These are phyloP conservation scores for Bufotes viridis DNA, from an alignment of 2,797 vertebrate genomes.

Conservation along the genomic window DNA sequence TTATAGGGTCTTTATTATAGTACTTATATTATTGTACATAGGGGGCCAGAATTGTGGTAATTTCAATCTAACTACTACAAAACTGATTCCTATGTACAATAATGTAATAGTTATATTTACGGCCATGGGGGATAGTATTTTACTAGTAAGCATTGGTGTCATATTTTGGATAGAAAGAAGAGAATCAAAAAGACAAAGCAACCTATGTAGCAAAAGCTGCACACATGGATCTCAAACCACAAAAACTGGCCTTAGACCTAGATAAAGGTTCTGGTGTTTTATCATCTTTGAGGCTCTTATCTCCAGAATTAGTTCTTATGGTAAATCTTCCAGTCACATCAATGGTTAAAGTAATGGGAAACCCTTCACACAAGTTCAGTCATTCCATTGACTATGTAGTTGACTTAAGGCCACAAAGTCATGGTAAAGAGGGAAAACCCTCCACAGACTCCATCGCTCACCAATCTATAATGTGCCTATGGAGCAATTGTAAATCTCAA, in stretches of 20 bases:
- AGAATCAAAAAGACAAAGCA: neutral
- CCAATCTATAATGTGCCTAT: neutral
- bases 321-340: neutral
- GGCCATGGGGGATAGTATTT: neutral
- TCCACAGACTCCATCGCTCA: neutral
- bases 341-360: neutral
- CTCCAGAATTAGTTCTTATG: neutral
- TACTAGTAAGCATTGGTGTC: no score
- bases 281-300: neutral
- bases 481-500: neutral
- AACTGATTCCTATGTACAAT: neutral
- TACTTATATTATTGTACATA: neutral
- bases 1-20: no score
- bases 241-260: neutral
- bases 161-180: neutral
- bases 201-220: neutral
- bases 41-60: neutral
- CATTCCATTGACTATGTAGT: neutral
- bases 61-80: neutral
- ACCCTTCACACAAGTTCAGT: no score
- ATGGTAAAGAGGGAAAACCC: neutral
- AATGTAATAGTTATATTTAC: neutral
- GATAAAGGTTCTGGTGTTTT: neutral
- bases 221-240: neutral
- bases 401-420: no score